A percentile compares a stretch with the other conserved stretches of the same genome.
Evolutionary conservation across 1,140 invertebrate genomes (phyloP).

Genomic region (Penaeus chinensis): DNA sequence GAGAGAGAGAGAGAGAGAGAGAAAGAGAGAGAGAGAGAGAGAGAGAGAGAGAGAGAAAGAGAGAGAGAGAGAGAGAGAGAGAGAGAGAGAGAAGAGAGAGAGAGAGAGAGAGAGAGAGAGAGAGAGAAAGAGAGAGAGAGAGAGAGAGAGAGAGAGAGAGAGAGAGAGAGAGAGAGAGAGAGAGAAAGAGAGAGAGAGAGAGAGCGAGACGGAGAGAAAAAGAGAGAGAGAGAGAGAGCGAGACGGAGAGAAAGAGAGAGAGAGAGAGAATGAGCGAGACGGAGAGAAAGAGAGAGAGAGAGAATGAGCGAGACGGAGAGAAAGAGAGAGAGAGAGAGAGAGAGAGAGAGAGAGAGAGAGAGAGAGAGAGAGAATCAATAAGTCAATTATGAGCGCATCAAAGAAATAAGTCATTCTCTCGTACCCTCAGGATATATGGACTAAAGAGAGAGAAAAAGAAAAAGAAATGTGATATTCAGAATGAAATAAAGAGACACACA

Average conservation of each 20-base stretch:
- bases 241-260: neutral
- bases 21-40: neutral
- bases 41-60: neutral
- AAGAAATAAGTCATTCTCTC: too few relatives aligned
- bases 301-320: too few relatives aligned
- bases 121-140: neutral
- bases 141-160: neutral
- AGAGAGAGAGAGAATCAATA: too few relatives aligned
- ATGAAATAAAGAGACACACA: too few relatives aligned
- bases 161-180: neutral
- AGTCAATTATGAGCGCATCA: too few relatives aligned
- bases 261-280: neutral
- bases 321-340: too few relatives aligned
- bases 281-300: too few relatives aligned
- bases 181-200: neutral
- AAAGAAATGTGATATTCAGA: too few relatives aligned
- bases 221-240: neutral
- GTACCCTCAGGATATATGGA: too few relatives aligned
- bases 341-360: too few relatives aligned
- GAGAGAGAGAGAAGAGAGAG: neutral
- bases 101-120: neutral
- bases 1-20: neutral
- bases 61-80: neutral
- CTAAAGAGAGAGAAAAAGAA: too few relatives aligned
- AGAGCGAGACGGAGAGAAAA: neutral